These are phyloP conservation scores for Loris lydekkerianus DNA, from an alignment of 2,797 vertebrate genomes.

Conservation along the genomic window DNA sequence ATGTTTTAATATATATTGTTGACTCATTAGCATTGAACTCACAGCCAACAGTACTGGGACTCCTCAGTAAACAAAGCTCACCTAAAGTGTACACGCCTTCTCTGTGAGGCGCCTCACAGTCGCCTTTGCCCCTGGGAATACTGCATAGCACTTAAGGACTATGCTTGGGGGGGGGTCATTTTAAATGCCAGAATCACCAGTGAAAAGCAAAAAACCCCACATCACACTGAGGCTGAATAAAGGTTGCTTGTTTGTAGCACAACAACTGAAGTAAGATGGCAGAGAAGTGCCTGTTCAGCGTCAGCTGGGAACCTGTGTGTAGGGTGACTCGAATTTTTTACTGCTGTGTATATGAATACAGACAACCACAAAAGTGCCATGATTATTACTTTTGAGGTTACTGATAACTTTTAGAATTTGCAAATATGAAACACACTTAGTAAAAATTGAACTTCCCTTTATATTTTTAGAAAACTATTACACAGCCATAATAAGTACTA, in stretches of 20 bases:
- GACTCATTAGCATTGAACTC: background rate
- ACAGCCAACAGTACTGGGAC: background rate
- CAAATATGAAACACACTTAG: background rate
- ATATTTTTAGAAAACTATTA: background rate
- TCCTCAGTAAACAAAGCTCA: background rate
- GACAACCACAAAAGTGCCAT: background rate
- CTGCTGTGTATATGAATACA: background rate
- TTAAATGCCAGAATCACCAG: background rate
- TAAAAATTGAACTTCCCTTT: background rate
- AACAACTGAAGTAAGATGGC: background rate
- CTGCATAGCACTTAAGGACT: background rate
- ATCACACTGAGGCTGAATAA: background rate
- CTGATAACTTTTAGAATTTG: background rate
- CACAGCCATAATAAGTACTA: background rate
- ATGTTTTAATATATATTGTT: background rate
- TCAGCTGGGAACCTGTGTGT: background rate
- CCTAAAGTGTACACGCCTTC: background rate
- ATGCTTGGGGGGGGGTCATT: background rate
- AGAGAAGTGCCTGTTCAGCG: fast-evolving
- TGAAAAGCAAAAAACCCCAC: background rate
- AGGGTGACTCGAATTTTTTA: background rate
- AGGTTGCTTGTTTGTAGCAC: background rate
- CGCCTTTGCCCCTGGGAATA: background rate
- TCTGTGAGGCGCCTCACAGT: background rate
- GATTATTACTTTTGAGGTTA: background rate